Evolutionary conservation across 2,888 invertebrate species (phyloP).

Genomic region (Tenthredo livida): DNA sequence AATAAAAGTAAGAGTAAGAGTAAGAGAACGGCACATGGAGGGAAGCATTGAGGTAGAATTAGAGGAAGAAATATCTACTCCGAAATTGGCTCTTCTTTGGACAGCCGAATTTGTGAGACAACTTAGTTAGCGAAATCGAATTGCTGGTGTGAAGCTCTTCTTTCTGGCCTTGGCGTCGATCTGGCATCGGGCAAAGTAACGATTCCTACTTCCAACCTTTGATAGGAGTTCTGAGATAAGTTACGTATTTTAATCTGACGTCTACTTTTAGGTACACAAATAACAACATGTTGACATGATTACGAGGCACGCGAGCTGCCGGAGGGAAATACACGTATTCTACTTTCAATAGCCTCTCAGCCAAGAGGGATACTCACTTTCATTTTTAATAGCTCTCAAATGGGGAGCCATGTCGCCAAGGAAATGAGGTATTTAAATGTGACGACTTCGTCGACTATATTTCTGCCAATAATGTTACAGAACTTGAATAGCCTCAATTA

Average conservation of each 20-base stretch:
- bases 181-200: background rate
- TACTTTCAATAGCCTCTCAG: slow-evolving; percentile 56
- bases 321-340: background rate
- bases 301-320: background rate
- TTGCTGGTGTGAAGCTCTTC: slow-evolving; percentile 35
- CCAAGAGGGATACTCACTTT: slow-evolving; percentile 63
- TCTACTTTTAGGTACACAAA: background rate
- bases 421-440: slow-evolving; percentile 43
- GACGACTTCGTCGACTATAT: slow-evolving; percentile 38
- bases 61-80: slow-evolving; percentile 69
- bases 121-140: slow-evolving; percentile 45
- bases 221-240: background rate
- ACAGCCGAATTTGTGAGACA: slow-evolving; percentile 48
- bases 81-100: slow-evolving; percentile 66
- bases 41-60: slow-evolving; percentile 57
- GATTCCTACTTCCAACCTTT: background rate
- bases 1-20: slow-evolving; percentile 48
- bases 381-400: slow-evolving; percentile 64
- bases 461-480: slow-evolving; percentile 22
- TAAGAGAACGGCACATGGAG: slow-evolving; percentile 25
- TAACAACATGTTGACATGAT: background rate
- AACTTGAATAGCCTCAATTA: slow-evolving; percentile 32
- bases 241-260: background rate
- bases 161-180: slow-evolving; percentile 13
- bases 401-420: slow-evolving; percentile 32